Base-by-base conservation (phyloP, 2,888 invertebrate species). In the Lathronympha strigana region DNA sequence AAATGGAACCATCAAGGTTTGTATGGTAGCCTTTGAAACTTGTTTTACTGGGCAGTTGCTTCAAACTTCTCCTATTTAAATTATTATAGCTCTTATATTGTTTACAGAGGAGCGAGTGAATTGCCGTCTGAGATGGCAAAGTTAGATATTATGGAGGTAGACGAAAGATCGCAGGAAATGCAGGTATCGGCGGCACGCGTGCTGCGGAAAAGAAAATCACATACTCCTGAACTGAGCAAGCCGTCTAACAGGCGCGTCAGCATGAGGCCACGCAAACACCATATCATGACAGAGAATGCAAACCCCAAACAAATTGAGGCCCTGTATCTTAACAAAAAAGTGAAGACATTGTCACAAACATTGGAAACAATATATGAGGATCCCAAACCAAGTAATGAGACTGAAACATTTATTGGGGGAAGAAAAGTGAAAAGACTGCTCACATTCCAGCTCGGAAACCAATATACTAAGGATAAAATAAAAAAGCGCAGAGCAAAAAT, bases 361-460 rank as follows among this genome's bases (percentile, higher is more conserved):
- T 83, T 94, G 72, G 94, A 94, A 82, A 94, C 94, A 1, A 94
- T 94, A 75, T 94, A 92, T 75, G 94, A 94, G 82, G 94, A 94
- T 71, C 92, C 93, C n/a, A 93, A 91, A 73, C 83, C 87, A 50
- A 84, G 73, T 67, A 83, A 78, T 69, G 89, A 90, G 54, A 79
- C 87, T 31, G 81, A 86, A 53, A 80, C 83, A n/a, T 79, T 85
- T 4, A 92, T 94, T 73, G 92, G 93, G 47, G 89, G 87, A 1
- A 89, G 92, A 61, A 93, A 93, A 80, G 87, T 94, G 1, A 94
- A 93, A 80, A 90, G 94, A 83, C 85, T 93, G 74, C 85, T 94
- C 66, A 91, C 93, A 78, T 94, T 94, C 79, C 89, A 90, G 73
- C 69, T 86, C 70, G 86, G 90, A 72, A 88, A 86, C 67, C 88